Evolutionary conservation across 2,113 vertebrate genomes (phyloP).

Genomic region (Oreocharis arfaki): DNA sequence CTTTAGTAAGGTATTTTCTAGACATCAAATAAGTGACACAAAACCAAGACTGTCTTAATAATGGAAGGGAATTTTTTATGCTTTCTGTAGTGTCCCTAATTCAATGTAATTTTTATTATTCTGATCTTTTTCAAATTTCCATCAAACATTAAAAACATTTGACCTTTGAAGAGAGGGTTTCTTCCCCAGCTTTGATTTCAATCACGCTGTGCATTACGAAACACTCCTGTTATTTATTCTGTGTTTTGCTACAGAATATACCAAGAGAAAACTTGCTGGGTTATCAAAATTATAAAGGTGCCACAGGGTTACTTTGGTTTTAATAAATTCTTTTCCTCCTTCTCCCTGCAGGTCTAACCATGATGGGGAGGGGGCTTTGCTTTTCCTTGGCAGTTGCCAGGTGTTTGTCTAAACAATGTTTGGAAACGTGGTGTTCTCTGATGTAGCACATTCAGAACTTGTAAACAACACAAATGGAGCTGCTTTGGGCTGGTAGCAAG

Average conservation of each 20-base stretch:
- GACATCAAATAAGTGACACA: neutral
- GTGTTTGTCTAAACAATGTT: neutral
- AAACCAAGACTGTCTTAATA: neutral
- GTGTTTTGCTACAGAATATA: neutral
- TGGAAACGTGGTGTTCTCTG: neutral
- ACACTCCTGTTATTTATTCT: neutral
- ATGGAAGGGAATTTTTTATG: neutral
- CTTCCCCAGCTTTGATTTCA: neutral
- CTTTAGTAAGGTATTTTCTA: neutral
- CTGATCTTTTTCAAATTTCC: neutral
- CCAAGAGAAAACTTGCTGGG: neutral
- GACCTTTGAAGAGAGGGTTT: neutral
- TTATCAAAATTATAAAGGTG: neutral
- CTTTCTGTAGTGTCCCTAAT: neutral
- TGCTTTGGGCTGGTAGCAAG: neutral
- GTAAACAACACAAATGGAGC: neutral
- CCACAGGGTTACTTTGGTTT: neutral
- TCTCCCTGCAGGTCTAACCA: neutral
- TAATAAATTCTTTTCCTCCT: neutral
- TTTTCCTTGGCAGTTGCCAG: neutral
- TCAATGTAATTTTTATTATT: neutral
- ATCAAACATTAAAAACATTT: neutral
- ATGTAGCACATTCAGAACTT: neutral
- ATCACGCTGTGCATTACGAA: neutral
- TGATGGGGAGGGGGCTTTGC: neutral